Percentiles rank a stretch among this genome's conserved stretches.
These are phyloP conservation scores for Zosterops japonicus DNA, from an alignment of 2,113 vertebrate genomes.

Conservation along the genomic window DNA sequence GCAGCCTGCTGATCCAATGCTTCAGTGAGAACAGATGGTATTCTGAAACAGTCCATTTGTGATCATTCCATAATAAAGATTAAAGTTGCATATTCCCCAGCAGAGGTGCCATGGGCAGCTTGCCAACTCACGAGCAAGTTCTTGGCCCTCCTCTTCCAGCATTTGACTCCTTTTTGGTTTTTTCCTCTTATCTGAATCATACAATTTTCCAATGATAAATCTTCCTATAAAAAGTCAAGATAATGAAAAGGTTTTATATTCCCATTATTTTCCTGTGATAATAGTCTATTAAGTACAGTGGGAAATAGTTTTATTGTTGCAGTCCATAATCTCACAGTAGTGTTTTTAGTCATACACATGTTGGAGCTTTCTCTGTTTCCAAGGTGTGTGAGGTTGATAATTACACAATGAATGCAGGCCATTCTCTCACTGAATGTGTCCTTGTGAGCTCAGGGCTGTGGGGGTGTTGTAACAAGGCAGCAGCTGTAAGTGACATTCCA, in stretches of 20 bases:
- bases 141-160: constrained; percentile 55
- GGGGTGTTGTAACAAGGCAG: constrained; percentile 56
- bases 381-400: constrained; percentile 57
- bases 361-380: constrained; percentile 37
- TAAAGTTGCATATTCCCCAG: constrained; percentile 68
- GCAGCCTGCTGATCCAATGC: constrained; percentile 57
- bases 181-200: constrained; percentile 22
- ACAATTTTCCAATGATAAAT: constrained; percentile 13
- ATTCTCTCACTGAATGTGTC: constrained; percentile 47
- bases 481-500: constrained; percentile 61
- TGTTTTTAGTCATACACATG: constrained; percentile 39
- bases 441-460: constrained; percentile 54
- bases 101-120: constrained; percentile 59
- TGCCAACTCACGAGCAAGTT: constrained; percentile 55
- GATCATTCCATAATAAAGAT: constrained; percentile 75
- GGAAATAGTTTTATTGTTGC: constrained; percentile 43
- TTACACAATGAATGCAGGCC: constrained; percentile 34
- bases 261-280: constrained; percentile 28
- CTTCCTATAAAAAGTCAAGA: constrained; percentile 7
- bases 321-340: constrained; percentile 27
- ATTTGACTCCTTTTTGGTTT: constrained; percentile 3
- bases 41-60: constrained; percentile 68
- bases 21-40: constrained; percentile 76
- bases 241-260: constrained; percentile 2
- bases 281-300: not conserved